phyloP scores from a whole-genome alignment of 2,113 vertebrate species.

The Ancistrus triradiatus region DNA sequence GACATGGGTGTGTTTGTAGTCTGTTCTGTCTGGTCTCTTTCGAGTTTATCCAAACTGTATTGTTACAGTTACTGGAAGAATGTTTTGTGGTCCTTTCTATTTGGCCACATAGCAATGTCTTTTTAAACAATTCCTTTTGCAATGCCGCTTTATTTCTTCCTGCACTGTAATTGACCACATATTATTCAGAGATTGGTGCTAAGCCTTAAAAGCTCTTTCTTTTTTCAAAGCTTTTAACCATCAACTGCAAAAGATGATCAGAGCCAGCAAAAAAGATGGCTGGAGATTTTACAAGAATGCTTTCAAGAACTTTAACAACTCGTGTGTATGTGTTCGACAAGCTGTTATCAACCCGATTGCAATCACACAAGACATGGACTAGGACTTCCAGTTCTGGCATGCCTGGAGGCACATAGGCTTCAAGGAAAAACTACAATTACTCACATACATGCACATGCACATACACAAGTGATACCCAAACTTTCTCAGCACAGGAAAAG shows the following conservation, averaged over 20 bases:
- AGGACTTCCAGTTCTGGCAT: constrained; percentile 48
- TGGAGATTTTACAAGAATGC: constrained; percentile 57
- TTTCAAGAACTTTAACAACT: constrained; percentile 56
- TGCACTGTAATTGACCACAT: constrained; percentile 21
- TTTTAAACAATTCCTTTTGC: constrained; percentile 16
- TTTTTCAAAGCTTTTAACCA: constrained; percentile 9
- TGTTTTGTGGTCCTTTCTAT: constrained; percentile 15
- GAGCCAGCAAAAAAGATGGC: constrained; percentile 53
- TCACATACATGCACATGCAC: constrained; percentile 21
- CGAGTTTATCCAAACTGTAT: constrained; percentile 7
- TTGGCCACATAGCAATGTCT: constrained; percentile 1
- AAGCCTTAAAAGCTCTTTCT: constrained; percentile 25
- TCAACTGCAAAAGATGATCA: constrained; percentile 43
- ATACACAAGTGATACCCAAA: constrained; percentile 13
- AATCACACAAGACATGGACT: constrained; percentile 49
- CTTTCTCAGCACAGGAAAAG: constrained; percentile 4
- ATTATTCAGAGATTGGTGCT: constrained; percentile 32
- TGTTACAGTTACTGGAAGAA: constrained; percentile 20
- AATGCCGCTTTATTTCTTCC: constrained; percentile 15
- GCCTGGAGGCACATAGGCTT: constrained; percentile 42
- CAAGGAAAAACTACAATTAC: constrained; percentile 36
- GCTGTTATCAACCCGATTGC: constrained; percentile 46
- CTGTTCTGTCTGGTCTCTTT: constrained; percentile 22
- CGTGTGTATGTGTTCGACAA: constrained; percentile 51
- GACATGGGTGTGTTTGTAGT: constrained; percentile 16